These are phyloP conservation scores for Drosophila willistoni DNA, from an alignment of 1,140 invertebrate species.

Conservation along the genomic window DNA sequence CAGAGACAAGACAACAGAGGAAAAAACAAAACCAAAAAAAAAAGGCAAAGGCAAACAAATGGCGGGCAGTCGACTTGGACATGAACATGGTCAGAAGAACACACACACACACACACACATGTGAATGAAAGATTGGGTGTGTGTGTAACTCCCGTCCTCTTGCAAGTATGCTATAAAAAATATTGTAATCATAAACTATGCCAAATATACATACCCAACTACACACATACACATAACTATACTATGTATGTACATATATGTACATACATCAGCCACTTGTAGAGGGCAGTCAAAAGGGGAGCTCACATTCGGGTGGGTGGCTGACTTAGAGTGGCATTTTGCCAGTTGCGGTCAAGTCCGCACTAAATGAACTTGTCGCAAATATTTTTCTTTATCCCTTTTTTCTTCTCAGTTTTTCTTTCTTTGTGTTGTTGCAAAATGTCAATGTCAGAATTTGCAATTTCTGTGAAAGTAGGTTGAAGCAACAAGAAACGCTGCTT, in stretches of 20 bases:
- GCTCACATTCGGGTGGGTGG: neutral
- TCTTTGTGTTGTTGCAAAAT: slow-evolving; percentile 1
- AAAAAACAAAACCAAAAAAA: slow-evolving; percentile 17
- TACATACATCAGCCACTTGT: neutral
- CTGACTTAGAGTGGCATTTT: neutral
- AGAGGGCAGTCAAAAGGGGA: neutral
- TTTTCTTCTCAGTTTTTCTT: neutral
- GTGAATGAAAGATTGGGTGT: slow-evolving; percentile 8
- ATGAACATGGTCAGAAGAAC: slow-evolving; percentile 23
- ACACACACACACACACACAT: slow-evolving; percentile 11
- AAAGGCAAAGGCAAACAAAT: slow-evolving; percentile 53
- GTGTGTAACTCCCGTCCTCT: slow-evolving; percentile 13
- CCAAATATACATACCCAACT: slow-evolving; percentile 22
- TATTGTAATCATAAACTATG: slow-evolving; percentile 66
- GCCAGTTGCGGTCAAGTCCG: slow-evolving; percentile 9
- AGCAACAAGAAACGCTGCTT: neutral
- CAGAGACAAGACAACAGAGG: slow-evolving; percentile 10
- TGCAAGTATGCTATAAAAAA: slow-evolving; percentile 64
- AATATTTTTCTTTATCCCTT: slow-evolving; percentile 10
- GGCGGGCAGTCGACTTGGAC: slow-evolving; percentile 27
- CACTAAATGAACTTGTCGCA: slow-evolving; percentile 11
- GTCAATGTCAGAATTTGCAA: slow-evolving; percentile 10
- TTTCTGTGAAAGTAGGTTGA: slow-evolving; percentile 3
- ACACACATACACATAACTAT: neutral
- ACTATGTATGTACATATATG: neutral